phyloP scores from a whole-genome alignment of 2,113 vertebrate genomes.

The Pionites leucogaster region DNA sequence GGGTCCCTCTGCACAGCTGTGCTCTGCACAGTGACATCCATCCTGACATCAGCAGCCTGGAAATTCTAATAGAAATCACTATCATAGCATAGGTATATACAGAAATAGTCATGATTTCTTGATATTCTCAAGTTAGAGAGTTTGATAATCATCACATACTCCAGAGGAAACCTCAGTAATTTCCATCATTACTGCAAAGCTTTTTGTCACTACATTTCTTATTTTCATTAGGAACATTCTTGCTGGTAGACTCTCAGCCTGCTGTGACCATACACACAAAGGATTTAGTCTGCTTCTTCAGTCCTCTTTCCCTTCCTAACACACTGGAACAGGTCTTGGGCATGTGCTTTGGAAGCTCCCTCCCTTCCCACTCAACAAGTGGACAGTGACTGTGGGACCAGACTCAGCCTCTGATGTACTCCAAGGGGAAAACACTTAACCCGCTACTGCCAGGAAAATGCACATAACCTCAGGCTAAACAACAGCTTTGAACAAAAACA shows the following conservation, averaged over 20 bases:
- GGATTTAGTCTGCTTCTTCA: background rate
- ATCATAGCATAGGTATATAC: background rate
- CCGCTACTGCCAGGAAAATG: background rate
- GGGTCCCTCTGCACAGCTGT: background rate
- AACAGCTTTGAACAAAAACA: background rate
- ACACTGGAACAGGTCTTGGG: background rate
- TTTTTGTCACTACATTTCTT: background rate
- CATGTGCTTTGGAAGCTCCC: background rate
- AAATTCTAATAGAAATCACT: background rate
- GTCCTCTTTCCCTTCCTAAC: background rate
- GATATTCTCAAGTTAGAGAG: background rate
- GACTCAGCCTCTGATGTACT: background rate
- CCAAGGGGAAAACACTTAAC: background rate
- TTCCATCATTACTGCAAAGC: background rate
- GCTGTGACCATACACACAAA: background rate
- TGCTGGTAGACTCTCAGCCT: too few relatives aligned
- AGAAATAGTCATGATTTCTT: background rate
- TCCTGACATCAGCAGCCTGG: background rate
- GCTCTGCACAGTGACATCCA: background rate
- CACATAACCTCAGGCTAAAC: fast-evolving
- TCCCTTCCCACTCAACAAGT: background rate
- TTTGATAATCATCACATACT: background rate
- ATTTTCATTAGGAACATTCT: background rate
- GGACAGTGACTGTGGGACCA: fast-evolving
- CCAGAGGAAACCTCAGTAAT: background rate